Evolutionary conservation across 2,113 vertebrate species (phyloP), one percentile per base, ranked within the genome.

Genomic region (Condylura cristata): DNA sequence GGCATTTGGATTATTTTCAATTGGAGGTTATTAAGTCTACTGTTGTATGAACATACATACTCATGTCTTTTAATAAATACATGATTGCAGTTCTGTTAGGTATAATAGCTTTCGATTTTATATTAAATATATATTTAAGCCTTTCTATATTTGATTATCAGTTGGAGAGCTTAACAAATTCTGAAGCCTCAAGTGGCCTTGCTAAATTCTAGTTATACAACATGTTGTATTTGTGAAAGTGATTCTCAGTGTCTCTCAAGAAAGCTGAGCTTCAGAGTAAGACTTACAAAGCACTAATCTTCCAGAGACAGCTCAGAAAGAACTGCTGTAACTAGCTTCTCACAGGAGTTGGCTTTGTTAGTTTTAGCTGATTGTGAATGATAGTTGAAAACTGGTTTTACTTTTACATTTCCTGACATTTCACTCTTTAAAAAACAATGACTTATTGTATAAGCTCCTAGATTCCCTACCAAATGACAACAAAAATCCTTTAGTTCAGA

Each of bases 321-420:
- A 86, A 56, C 53, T 81, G 41, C 1, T 94, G 39, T 37, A 89
- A 70, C 48, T 46, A 44, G 58, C 75, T 78, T 56, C 95, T 87
- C 91, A 88, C 72, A 74, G 83, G 39, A 44, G 6, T 68, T 85
- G 83, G 10, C 70, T 96, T 95, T 90, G 53, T 85, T 93, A 89
- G 81, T 91, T 82, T 89, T 72, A 81, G 60, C 39, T 95, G 83
- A 94, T 86, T 87, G 80, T 95, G 76, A 96, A 39, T 65, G 86
- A 95, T 93, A 85, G 79, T 83, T 56, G 83, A 94, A 95, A 96
- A 93, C 65, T 86, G 72, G 41, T 60, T 94, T 95, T 81, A 68
- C 78, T 89, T 93, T 91, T 90, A 18, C 34, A 93, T 75, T 75
- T 61, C 18, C 6, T 89, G 44, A 41, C 83, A 80, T 91, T 79